These are phyloP conservation scores for Caretta caretta DNA, from an alignment of 2,113 vertebrate genomes.

Conservation along the genomic window DNA sequence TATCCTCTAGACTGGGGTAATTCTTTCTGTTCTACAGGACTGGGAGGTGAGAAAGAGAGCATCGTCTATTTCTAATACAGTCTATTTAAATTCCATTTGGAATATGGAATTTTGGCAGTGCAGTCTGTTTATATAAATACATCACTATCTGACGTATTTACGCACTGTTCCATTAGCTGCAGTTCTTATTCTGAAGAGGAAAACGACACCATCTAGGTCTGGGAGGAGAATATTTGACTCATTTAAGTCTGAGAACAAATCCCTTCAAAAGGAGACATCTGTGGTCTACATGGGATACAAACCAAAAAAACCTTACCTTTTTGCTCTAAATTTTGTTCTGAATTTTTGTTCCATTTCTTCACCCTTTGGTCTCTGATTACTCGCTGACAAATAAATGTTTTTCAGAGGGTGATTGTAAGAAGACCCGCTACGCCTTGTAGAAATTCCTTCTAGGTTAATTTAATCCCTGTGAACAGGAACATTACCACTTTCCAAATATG, in stretches of 20 bases:
- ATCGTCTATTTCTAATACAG: slow-evolving; percentile 7
- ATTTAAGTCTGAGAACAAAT: slow-evolving; percentile 4
- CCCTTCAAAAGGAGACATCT: not conserved
- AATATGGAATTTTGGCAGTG: not conserved
- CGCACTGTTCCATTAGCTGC: not conserved
- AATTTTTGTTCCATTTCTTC: not conserved
- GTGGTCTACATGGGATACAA: slow-evolving; percentile 1
- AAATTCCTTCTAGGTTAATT: slow-evolving; percentile 15
- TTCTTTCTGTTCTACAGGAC: not conserved
- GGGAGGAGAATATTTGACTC: not conserved
- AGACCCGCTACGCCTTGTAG: not conserved
- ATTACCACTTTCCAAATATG: slow-evolving; percentile 36
- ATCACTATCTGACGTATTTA: not conserved
- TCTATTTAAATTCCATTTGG: not conserved
- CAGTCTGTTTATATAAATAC: not conserved
- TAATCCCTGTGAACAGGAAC: slow-evolving; percentile 44
- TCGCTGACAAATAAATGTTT: slow-evolving; percentile 61
- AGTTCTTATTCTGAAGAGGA: slow-evolving; percentile 25
- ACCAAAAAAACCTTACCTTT: not conserved
- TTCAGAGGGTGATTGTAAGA: not conserved
- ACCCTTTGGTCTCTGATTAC: not conserved
- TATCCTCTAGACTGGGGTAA: not conserved
- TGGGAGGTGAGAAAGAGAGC: not conserved
- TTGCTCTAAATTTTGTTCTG: not conserved
- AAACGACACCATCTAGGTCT: slow-evolving; percentile 34